These are phyloP conservation scores for Drymodes brunneopygia DNA, from an alignment of 2,113 vertebrate species.

Conservation along the genomic window DNA sequence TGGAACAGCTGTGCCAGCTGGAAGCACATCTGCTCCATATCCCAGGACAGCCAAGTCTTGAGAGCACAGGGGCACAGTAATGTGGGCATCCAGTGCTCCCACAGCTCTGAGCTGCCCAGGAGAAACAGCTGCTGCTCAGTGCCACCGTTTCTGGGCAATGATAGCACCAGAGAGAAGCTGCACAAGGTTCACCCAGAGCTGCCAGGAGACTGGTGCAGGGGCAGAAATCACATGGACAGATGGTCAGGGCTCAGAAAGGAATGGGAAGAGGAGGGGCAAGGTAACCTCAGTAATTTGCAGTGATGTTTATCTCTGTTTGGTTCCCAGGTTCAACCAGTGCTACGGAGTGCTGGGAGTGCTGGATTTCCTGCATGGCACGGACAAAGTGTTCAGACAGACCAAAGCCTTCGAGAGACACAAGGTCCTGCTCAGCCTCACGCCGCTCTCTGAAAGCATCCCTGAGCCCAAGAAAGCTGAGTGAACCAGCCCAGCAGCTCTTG, in stretches of 20 bases:
- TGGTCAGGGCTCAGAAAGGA: not conserved
- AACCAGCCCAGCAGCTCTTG: not conserved
- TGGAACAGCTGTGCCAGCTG: not conserved
- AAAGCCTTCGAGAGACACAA: constrained; percentile 84
- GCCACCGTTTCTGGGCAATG: fast-evolving
- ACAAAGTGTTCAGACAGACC: constrained; percentile 78
- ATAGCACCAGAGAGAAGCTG: not conserved
- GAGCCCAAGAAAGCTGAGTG: constrained; percentile 72
- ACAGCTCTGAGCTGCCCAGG: not conserved
- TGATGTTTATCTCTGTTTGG: not conserved
- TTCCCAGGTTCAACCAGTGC: constrained; percentile 89
- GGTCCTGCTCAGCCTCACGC: constrained; percentile 82
- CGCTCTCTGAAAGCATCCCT: constrained; percentile 83
- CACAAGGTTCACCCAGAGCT: not conserved
- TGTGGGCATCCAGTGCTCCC: fast-evolving
- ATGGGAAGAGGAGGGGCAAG: not conserved
- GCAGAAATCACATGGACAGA: fast-evolving
- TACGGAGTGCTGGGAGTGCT: constrained; percentile 87
- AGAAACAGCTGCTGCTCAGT: not conserved
- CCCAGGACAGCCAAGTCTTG: fast-evolving
- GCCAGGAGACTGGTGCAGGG: not conserved
- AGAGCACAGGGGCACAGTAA: fast-evolving
- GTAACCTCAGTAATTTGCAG: not conserved
- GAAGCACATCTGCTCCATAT: fast-evolving
- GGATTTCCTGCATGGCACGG: constrained; percentile 88